Conservation (phyloP, 2,888 invertebrate genomes). For the Epicampocera succincta region DNA sequence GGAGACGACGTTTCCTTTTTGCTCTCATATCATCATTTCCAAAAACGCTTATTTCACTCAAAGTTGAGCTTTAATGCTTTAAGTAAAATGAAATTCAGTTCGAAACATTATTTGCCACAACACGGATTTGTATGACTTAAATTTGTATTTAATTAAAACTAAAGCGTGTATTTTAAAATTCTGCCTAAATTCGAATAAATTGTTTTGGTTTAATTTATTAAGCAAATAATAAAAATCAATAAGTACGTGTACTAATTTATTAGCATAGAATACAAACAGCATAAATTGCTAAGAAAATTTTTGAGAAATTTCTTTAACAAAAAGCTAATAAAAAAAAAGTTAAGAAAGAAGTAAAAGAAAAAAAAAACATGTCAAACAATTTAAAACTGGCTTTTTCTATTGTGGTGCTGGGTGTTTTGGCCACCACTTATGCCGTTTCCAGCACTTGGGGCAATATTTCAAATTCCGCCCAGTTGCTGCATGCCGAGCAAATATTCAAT, state of each 20-base stretch:
- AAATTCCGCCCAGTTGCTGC: slow-evolving; percentile 77
- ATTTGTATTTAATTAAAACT: neutral
- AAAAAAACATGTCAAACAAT: slow-evolving; percentile 47
- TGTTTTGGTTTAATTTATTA: too few species aligned
- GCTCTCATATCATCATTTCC: neutral
- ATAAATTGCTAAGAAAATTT: too few species aligned
- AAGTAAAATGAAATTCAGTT: slow-evolving; percentile 59
- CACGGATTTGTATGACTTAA: slow-evolving; percentile 37
- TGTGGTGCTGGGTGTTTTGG: slow-evolving; percentile 71
- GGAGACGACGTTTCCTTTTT: neutral
- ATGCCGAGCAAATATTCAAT: slow-evolving; percentile 77
- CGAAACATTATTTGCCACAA: slow-evolving; percentile 49
- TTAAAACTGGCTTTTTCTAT: slow-evolving; percentile 49
- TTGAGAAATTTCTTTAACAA: too few species aligned
- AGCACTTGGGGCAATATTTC: slow-evolving; percentile 79
- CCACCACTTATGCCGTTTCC: slow-evolving; percentile 75
- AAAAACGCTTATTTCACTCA: slow-evolving; percentile 7
- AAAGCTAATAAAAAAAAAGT: neutral
- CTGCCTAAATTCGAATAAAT: too few species aligned
- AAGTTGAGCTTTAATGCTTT: slow-evolving; percentile 47
- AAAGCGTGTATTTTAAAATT: slow-evolving; percentile 6
- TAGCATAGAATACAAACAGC: too few species aligned
- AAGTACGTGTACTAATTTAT: too few species aligned
- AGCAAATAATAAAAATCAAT: too few species aligned
- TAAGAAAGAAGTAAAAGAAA: too few species aligned